Evolutionary conservation across 2,797 vertebrate genomes (phyloP), one percentile per base, ranked within the genome.

Genomic region (Chanos chanos): DNA sequence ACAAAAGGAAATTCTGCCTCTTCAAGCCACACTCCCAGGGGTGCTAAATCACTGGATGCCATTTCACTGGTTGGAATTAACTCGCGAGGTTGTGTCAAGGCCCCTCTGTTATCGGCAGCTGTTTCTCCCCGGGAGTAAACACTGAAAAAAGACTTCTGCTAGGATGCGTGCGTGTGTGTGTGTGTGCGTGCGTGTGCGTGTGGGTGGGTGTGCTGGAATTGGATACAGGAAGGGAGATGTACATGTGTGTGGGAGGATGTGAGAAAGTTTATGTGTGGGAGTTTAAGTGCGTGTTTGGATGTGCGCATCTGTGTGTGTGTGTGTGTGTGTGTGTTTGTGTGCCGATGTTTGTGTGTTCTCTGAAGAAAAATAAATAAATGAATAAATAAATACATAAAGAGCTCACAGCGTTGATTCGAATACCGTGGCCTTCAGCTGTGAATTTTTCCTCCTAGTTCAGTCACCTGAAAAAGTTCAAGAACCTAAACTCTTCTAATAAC

Each of bases 71-170:
- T 39, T 54, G 41, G 27, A 40, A 54, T 50, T 48, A 60, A 60
- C 15, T 48, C 30, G 36, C 56, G 55, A 41, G 19, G 55, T 60
- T 70, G 28, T 18, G 52, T 55, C 61, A 65, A 54, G 56, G 36
- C 41, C 28, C 31, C 21, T 48, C 33, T n/a, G 6, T 31, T 39
- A 30, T 19, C 16, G 13, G 12, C 4, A 18, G 33, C 18, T 40
- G 28, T 36, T 16, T 4, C 52, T 57, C 52, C 51, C 21, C 16
- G 4, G 37, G 25, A 47, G 30, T 25, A 16, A 10, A 21, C n/a
- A n/a, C n/a, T n/a, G n/a, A n/a, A n/a, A n/a, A n/a, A n/a, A n/a
- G n/a, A n/a, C n/a, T n/a, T n/a, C n/a, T n/a, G n/a, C n/a, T n/a
- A n/a, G n/a, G n/a, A 13, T 10, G 1, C 19, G 40, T 28, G 1